phyloP scores from a whole-genome alignment of 2,797 vertebrate genomes.

The Bryconaethiops microstoma region DNA sequence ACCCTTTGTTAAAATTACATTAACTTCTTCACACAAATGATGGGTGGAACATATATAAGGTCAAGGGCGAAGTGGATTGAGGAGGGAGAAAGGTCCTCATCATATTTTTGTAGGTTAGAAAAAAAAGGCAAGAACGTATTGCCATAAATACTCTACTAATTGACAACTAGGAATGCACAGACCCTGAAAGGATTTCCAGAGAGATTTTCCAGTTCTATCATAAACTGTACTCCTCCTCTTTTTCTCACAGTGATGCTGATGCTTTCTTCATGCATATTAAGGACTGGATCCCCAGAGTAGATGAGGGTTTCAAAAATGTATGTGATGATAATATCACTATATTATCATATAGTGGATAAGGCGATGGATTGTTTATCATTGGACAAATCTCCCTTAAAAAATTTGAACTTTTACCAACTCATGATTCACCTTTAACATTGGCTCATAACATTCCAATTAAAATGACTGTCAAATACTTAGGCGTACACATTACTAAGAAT shows the following conservation, averaged over 20 bases:
- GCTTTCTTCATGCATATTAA: not conserved
- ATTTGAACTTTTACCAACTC: too few relatives aligned
- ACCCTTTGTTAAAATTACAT: too few relatives aligned
- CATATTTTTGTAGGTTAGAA: too few relatives aligned
- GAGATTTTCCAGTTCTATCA: not conserved
- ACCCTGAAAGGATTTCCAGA: not conserved
- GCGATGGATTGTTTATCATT: not conserved
- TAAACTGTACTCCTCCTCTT: not conserved
- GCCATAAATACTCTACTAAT: not conserved
- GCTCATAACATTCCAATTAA: too few relatives aligned
- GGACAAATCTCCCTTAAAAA: conserved; percentile 15
- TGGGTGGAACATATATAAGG: too few relatives aligned
- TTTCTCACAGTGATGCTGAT: not conserved
- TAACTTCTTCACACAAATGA: too few relatives aligned
- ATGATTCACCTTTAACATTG: too few relatives aligned
- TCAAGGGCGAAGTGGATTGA: too few relatives aligned
- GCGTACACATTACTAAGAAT: too few relatives aligned
- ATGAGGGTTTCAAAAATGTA: not conserved
- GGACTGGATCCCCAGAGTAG: not conserved
- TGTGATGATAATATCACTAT: not conserved
- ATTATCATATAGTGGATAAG: not conserved
- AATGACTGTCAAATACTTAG: too few relatives aligned
- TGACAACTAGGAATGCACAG: not conserved
- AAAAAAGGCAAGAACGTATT: conserved; percentile 5
- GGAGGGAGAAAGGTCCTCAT: too few relatives aligned